phyloP scores from a whole-genome alignment of 2,113 vertebrate genomes.

The Xenus cinereus region DNA sequence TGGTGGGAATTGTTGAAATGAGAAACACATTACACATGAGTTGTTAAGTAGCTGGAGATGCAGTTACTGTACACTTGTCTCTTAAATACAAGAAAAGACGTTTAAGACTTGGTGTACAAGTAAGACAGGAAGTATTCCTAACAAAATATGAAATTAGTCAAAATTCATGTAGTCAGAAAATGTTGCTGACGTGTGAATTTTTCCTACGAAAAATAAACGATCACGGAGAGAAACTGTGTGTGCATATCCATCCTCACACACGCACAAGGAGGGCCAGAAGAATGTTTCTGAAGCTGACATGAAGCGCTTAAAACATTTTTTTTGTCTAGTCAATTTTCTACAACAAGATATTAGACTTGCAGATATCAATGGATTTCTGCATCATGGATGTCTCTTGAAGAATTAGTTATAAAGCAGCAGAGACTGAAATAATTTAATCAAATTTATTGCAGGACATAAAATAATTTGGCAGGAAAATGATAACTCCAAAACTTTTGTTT shows the following conservation, averaged over 20 bases:
- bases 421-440: not conserved
- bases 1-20: constrained; percentile 12
- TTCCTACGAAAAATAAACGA: accelerated
- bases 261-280: not conserved
- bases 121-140: not conserved
- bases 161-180: not conserved
- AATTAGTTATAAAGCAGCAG: not conserved
- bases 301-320: not conserved
- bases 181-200: not conserved
- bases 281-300: not conserved
- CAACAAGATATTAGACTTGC: not conserved
- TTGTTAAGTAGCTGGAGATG: not conserved
- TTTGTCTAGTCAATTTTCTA: not conserved
- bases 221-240: not conserved
- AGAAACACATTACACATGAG: not conserved
- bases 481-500: not conserved
- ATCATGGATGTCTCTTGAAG: not conserved
- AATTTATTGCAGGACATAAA: not conserved
- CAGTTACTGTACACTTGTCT: not conserved
- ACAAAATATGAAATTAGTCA: not conserved
- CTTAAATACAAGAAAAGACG: not conserved
- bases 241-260: not conserved
- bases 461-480: not conserved
- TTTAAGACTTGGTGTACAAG: not conserved
- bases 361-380: not conserved